A percentile compares a stretch with the other conserved stretches of the same genome.
Conservation (phyloP, 2,113 vertebrate genomes). For the Chionomys nivalis region DNA sequence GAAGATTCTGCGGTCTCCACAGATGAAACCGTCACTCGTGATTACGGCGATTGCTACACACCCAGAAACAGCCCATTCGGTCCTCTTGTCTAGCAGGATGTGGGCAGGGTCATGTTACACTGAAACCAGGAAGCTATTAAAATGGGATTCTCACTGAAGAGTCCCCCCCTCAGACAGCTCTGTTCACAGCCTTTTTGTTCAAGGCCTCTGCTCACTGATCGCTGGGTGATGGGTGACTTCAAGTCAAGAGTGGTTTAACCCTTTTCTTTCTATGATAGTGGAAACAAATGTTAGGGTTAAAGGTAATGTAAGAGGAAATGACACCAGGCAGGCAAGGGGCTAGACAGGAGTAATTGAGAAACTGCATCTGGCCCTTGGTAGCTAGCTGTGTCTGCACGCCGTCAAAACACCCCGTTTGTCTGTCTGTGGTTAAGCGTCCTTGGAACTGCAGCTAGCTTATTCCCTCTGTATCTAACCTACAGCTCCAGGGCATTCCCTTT, state of each 20-base stretch:
- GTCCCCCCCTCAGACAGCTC: too few relatives aligned
- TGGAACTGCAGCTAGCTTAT: too few relatives aligned
- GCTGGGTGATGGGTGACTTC: accelerated
- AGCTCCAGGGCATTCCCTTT: background rate
- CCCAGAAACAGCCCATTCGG: background rate
- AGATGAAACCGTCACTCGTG: background rate
- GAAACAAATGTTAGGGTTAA: background rate
- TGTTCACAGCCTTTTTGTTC: background rate
- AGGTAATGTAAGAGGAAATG: background rate
- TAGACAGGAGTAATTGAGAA: background rate
- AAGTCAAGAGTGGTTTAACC: background rate
- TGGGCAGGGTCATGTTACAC: background rate
- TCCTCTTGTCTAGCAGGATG: background rate
- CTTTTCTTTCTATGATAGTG: background rate
- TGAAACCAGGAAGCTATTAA: conserved; percentile 25
- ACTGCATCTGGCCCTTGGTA: background rate
- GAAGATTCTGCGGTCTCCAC: background rate
- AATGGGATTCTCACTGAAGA: background rate
- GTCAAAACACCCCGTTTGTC: background rate
- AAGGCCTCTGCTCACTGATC: background rate
- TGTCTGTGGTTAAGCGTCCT: too few relatives aligned
- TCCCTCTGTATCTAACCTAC: background rate
- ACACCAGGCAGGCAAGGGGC: background rate
- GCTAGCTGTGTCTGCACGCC: background rate
- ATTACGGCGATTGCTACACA: background rate